Conservation (phyloP, 2,113 vertebrate genomes). For the Atherinomorus stipes region DNA sequence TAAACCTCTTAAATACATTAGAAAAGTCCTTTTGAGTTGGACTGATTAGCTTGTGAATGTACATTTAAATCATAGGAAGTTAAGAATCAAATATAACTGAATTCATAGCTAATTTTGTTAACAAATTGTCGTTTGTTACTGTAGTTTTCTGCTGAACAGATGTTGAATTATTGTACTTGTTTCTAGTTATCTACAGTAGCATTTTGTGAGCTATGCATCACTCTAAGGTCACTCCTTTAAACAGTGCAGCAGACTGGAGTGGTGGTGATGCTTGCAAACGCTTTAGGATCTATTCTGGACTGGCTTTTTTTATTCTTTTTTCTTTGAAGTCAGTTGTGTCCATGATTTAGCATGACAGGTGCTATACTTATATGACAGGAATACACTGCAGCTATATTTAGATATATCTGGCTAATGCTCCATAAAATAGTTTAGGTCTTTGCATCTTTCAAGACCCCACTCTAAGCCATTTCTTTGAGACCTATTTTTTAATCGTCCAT, state of each 20-base stretch:
- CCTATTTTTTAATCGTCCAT: constrained; percentile 78
- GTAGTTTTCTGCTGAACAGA: not conserved
- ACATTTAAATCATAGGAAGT: not conserved
- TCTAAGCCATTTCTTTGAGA: constrained; percentile 69
- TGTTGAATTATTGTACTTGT: not conserved
- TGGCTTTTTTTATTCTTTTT: constrained; percentile 15
- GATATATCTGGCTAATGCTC: constrained; percentile 76
- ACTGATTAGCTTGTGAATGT: not conserved
- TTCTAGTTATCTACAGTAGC: not conserved
- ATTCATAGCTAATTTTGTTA: not conserved
- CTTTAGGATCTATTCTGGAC: constrained; percentile 5
- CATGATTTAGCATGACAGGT: constrained; percentile 70
- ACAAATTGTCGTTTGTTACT: not conserved
- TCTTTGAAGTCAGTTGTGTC: constrained; percentile 39
- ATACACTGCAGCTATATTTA: constrained; percentile 66
- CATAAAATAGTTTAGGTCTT: constrained; percentile 71
- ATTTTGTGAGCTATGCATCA: not conserved
- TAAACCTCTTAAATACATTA: too few species aligned
- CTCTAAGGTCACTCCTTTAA: not conserved
- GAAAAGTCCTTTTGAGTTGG: not conserved
- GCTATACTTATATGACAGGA: constrained; percentile 53
- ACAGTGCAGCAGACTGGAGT: not conserved
- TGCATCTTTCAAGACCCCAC: constrained; percentile 73
- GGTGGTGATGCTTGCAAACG: not conserved
- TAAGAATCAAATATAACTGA: not conserved